Evolutionary conservation across 92 coral and sea anemone species (phyloP).

Genomic region (Porites lobata): DNA sequence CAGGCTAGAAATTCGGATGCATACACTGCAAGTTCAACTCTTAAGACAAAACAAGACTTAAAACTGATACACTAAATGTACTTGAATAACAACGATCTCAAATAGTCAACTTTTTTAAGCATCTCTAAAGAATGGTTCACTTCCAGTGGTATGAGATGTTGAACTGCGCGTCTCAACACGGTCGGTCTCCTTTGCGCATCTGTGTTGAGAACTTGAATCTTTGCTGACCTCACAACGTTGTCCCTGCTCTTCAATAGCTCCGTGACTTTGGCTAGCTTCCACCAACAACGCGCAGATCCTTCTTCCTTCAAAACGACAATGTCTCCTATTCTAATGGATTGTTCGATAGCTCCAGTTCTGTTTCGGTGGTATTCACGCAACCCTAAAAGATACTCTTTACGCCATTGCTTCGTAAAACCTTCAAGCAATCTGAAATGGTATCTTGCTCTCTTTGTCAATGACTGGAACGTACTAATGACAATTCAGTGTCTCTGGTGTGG

Average conservation of each 20-base stretch:
- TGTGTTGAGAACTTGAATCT: not conserved
- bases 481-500: not conserved
- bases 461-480: not conserved
- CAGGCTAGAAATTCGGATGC: too few relatives aligned
- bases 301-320: slow-evolving; percentile 2
- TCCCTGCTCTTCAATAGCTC: not conserved
- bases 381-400: not conserved
- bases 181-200: not conserved
- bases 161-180: not conserved
- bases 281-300: not conserved
- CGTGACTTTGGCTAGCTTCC: slow-evolving; percentile 6
- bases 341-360: too few relatives aligned
- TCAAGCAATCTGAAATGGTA: not conserved
- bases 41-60: too few relatives aligned
- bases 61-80: too few relatives aligned
- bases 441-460: not conserved
- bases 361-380: not conserved
- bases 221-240: not conserved
- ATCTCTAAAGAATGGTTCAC: too few relatives aligned
- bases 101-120: too few relatives aligned
- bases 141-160: slow-evolving; percentile 6
- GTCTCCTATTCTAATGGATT: not conserved
- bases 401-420: slow-evolving; percentile 5
- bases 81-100: too few relatives aligned
- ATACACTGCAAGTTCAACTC: too few relatives aligned